Conservation (phyloP, 2,888 invertebrate species). For the Platypus cylindrus region DNA sequence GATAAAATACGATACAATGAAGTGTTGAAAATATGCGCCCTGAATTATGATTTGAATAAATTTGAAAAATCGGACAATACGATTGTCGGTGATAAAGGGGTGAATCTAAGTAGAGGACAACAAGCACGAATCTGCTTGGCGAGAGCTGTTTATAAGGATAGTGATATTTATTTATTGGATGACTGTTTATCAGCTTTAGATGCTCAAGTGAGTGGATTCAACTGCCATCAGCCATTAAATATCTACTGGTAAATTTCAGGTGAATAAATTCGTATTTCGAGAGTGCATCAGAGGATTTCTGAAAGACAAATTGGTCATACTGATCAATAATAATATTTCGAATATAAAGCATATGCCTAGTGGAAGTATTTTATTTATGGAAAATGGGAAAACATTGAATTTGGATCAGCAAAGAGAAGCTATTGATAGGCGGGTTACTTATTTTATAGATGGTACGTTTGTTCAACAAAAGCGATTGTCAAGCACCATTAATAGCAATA, state of each 20-base stretch:
- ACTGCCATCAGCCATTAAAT: neutral
- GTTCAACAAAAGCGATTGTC: too few species aligned
- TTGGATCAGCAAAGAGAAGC: constrained; percentile 19
- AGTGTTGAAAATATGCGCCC: constrained; percentile 34
- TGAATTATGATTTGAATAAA: constrained; percentile 38
- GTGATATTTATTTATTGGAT: constrained; percentile 27
- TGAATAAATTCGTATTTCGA: constrained; percentile 21
- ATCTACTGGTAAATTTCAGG: too few species aligned
- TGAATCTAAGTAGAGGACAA: constrained; percentile 49
- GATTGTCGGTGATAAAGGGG: constrained; percentile 49
- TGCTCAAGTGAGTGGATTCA: constrained; percentile 17
- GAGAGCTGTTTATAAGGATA: constrained; percentile 24
- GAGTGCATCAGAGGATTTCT: constrained; percentile 25
- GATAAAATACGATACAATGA: constrained; percentile 28
- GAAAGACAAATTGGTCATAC: constrained; percentile 23
- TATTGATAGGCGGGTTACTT: constrained; percentile 20
- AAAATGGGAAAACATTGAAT: constrained; percentile 19
- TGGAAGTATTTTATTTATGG: constrained; percentile 20
- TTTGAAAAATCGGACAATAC: constrained; percentile 35
- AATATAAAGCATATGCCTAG: constrained; percentile 21
- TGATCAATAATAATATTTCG: constrained; percentile 24
- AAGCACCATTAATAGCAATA: too few species aligned
- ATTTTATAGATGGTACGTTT: constrained; percentile 23
- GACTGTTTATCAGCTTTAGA: constrained; percentile 26
- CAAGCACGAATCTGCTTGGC: constrained; percentile 27